Evolutionary conservation across 2,888 invertebrate genomes (phyloP).

Genomic region (Chaetogeoica ovagalla): DNA sequence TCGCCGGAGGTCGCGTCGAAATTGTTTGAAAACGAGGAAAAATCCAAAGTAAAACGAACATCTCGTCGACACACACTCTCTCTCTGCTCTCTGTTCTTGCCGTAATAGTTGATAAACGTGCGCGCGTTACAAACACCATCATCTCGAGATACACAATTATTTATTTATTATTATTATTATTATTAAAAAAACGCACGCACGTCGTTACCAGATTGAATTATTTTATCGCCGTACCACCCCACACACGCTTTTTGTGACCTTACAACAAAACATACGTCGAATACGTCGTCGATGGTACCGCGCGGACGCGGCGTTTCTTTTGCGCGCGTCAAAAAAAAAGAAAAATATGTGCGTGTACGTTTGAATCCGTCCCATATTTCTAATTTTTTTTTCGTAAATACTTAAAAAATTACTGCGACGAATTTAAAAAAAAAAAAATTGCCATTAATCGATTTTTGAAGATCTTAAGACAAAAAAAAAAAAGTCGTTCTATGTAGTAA

Average conservation of each 20-base stretch:
- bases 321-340: neutral
- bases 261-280: neutral
- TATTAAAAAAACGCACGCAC: neutral
- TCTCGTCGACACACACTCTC: no score
- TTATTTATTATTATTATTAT: constrained; percentile 1
- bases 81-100: no score
- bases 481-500: no score
- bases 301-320: no score
- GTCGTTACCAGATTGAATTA: neutral
- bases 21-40: constrained; percentile 15
- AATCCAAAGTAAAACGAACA: neutral
- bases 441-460: no score
- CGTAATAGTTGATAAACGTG: no score
- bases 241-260: constrained; percentile 35
- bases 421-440: no score
- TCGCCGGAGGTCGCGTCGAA: constrained; percentile 5
- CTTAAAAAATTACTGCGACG: no score
- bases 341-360: neutral
- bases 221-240: constrained; percentile 31
- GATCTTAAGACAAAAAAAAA: no score
- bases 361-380: no score
- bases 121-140: neutral
- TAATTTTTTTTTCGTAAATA: no score
- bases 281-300: no score
- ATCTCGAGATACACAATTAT: constrained; percentile 14